These are phyloP conservation scores for Mesorhabditis spiculigera DNA, from an alignment of 2,888 invertebrate species.

Conservation along the genomic window DNA sequence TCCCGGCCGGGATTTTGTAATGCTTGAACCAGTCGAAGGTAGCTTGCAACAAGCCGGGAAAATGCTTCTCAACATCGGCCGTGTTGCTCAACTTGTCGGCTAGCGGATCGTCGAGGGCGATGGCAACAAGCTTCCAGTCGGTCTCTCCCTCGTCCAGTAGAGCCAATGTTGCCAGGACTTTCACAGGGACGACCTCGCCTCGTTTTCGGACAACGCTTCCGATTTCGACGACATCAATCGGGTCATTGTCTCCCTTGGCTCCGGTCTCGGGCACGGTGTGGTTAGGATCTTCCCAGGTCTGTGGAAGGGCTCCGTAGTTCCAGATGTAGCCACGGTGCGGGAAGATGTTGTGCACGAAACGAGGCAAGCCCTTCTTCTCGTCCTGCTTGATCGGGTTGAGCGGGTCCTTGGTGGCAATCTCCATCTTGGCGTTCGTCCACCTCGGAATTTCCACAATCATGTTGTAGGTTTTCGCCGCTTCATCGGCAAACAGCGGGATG, in stretches of 20 bases:
- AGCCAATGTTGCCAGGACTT: slow-evolving; percentile 86
- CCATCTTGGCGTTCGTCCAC: slow-evolving; percentile 99
- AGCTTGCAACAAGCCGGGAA: slow-evolving; percentile 85
- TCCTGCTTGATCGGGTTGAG: slow-evolving; percentile 98
- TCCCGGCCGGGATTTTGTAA: slow-evolving; percentile 84
- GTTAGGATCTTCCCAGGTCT: slow-evolving; percentile 98
- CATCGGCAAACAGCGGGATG: slow-evolving; percentile 80
- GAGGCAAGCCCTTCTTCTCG: slow-evolving; percentile 88
- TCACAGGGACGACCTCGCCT: slow-evolving; percentile 64
- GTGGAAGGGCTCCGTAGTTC: slow-evolving; percentile 99
- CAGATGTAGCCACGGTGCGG: slow-evolving; percentile 99
- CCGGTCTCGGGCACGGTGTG: slow-evolving; percentile 82
- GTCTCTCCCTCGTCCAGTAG: slow-evolving; percentile 97
- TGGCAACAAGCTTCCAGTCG: slow-evolving; percentile 95
- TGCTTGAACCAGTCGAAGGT: slow-evolving; percentile 97
- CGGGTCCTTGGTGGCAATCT: slow-evolving; percentile 79
- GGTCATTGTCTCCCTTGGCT: slow-evolving; percentile 96
- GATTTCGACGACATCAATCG: slow-evolving; percentile 95
- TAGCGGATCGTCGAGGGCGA: slow-evolving; percentile 85
- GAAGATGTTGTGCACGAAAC: slow-evolving; percentile 94
- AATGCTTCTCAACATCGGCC: slow-evolving; percentile 81
- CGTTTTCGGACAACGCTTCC: slow-evolving; percentile 69
- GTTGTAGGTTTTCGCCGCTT: slow-evolving; percentile 73
- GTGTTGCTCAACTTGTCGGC: slow-evolving; percentile 80
- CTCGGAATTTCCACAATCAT: slow-evolving; percentile 98